A percentile compares a stretch with the other conserved stretches of the same genome.
These are phyloP conservation scores for Luscinia megarhynchos DNA, from an alignment of 2,797 vertebrate genomes.

Conservation along the genomic window DNA sequence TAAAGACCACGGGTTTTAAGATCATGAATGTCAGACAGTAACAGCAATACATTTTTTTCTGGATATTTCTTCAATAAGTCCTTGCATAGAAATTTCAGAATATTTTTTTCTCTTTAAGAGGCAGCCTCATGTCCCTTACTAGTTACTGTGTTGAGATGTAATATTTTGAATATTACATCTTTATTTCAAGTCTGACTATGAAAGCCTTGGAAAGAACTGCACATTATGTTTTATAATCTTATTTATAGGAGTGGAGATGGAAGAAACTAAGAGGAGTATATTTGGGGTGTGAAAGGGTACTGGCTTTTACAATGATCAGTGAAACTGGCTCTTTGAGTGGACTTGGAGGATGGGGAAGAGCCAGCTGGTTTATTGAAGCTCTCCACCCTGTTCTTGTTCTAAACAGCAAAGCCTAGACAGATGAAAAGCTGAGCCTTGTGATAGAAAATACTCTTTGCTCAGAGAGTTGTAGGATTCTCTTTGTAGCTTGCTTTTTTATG, in stretches of 20 bases:
- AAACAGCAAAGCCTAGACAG: not conserved
- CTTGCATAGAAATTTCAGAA: not conserved
- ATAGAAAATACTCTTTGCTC: not conserved
- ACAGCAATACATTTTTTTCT: not conserved
- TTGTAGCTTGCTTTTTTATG: not conserved
- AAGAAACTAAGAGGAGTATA: not conserved
- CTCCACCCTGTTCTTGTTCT: not conserved
- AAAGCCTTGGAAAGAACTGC: not conserved
- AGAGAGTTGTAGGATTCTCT: not conserved
- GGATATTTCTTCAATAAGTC: not conserved
- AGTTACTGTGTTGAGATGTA: not conserved
- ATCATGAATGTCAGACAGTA: not conserved
- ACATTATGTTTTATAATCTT: not conserved
- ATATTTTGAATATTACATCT: not conserved
- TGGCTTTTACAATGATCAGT: not conserved
- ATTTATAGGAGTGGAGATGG: not conserved
- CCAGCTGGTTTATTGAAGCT: not conserved
- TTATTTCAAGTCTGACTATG: not conserved
- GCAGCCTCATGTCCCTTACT: not conserved
- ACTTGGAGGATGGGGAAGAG: not conserved
- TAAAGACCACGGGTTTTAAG: not conserved
- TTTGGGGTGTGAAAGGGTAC: accelerated
- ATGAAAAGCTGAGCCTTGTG: not conserved
- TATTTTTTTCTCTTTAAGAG: not conserved
- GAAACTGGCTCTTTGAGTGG: not conserved